Conservation (phyloP, 2,888 invertebrate species). For the Dasypogon diadema region DNA sequence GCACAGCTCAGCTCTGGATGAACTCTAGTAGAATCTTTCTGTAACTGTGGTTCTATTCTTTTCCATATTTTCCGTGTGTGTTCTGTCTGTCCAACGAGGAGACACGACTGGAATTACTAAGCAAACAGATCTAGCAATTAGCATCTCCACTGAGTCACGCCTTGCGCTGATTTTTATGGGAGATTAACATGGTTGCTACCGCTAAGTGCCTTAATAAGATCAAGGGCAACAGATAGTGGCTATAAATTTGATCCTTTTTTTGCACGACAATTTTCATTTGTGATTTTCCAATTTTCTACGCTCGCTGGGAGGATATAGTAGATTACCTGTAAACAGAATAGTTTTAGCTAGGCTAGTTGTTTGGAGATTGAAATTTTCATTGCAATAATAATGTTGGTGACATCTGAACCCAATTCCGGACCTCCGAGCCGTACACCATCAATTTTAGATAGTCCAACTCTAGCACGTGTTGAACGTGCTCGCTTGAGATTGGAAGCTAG, state of each 20-base stretch:
- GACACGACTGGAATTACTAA: slow-evolving; percentile 10
- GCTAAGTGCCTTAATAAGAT: slow-evolving; percentile 26
- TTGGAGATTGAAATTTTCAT: neutral
- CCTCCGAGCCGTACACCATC: slow-evolving; percentile 69
- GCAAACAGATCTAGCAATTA: slow-evolving; percentile 30
- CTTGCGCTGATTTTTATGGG: slow-evolving; percentile 2
- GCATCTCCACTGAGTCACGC: slow-evolving; percentile 17
- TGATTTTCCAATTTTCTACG: too few species aligned
- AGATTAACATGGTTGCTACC: slow-evolving; percentile 25
- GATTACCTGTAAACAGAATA: too few species aligned
- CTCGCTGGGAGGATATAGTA: too few species aligned
- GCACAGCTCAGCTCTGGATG: too few species aligned
- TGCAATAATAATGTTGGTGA: slow-evolving; percentile 55
- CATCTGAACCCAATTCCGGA: slow-evolving; percentile 60
- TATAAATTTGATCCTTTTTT: neutral
- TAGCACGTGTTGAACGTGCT: slow-evolving; percentile 73
- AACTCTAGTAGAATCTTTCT: neutral
- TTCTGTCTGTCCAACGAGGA: neutral
- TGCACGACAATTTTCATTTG: neutral
- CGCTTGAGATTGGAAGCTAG: slow-evolving; percentile 70
- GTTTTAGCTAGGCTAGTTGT: too few species aligned
- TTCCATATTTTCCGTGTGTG: neutral
- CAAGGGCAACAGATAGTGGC: slow-evolving; percentile 13
- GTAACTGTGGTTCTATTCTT: neutral
- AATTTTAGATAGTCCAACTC: slow-evolving; percentile 73